Conservation (phyloP, 2,797 vertebrate genomes). For the Hybognathus amarus region DNA sequence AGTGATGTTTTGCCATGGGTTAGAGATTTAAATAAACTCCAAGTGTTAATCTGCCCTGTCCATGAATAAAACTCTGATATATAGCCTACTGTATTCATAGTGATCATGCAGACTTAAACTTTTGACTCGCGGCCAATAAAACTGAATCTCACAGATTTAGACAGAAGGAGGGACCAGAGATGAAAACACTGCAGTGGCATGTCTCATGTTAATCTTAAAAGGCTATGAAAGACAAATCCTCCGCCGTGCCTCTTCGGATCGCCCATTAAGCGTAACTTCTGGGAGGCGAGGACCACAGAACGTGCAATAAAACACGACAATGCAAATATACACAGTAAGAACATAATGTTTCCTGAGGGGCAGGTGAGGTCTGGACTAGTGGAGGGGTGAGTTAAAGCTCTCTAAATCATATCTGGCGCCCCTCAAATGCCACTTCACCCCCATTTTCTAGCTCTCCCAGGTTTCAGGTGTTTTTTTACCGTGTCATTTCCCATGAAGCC, state of each 20-base stretch:
- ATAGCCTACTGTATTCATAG: background rate
- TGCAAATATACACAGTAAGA: slow-evolving; percentile 62
- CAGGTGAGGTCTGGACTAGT: slow-evolving; percentile 14
- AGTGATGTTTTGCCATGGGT: background rate
- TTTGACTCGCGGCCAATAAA: background rate
- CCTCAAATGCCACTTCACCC: slow-evolving; percentile 12
- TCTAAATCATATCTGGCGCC: slow-evolving; percentile 40
- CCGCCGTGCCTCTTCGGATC: slow-evolving; percentile 48
- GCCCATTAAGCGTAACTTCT: slow-evolving; percentile 60
- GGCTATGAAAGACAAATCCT: slow-evolving; percentile 43
- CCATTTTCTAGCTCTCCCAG: slow-evolving; percentile 3
- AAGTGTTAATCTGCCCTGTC: background rate
- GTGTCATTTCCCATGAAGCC: slow-evolving; percentile 67
- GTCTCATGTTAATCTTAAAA: slow-evolving; percentile 39
- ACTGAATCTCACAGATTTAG: background rate
- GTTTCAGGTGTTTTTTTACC: slow-evolving; percentile 44
- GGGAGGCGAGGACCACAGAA: slow-evolving; percentile 41
- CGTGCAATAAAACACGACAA: slow-evolving; percentile 63
- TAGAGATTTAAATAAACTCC: background rate
- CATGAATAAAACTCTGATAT: background rate
- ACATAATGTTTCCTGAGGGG: slow-evolving; percentile 51
- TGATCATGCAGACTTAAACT: background rate
- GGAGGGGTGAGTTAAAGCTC: slow-evolving; percentile 21
- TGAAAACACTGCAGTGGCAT: background rate
- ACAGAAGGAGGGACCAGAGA: background rate